These are phyloP conservation scores for Chondrilla cf. caribensis DNA, from an alignment of 37 sponge, comb jelly and placozoan species.

Conservation along the genomic window DNA sequence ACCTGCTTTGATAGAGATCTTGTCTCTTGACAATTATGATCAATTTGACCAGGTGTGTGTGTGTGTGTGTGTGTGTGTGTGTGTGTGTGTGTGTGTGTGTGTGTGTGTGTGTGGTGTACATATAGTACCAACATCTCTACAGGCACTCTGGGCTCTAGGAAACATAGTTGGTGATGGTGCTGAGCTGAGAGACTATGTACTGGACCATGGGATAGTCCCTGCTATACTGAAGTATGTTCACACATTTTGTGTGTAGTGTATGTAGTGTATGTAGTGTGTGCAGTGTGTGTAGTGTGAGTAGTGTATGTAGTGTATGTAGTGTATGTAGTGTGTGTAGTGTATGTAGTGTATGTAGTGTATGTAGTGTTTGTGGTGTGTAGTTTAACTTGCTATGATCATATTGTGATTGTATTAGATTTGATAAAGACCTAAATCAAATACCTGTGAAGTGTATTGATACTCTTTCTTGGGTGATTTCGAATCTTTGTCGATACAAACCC, in stretches of 20 bases:
- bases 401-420: constrained; percentile 19
- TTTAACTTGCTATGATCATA: too few species aligned
- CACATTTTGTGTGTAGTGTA: too few species aligned
- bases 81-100: constrained; percentile 22
- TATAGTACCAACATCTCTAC: too few species aligned
- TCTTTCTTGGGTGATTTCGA: constrained; percentile 64
- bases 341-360: too few species aligned
- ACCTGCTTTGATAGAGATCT: constrained; percentile 40
- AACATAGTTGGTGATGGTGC: constrained; percentile 67
- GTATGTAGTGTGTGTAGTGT: too few species aligned
- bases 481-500: constrained; percentile 65
- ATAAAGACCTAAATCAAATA: constrained; percentile 20
- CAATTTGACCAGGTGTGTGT: constrained; percentile 60
- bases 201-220: constrained; percentile 25
- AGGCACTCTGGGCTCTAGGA: constrained; percentile 69
- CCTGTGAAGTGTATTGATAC: constrained; percentile 44
- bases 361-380: too few species aligned
- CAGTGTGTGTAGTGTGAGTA: too few species aligned
- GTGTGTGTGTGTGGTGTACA: constrained; percentile 3
- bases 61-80: constrained; percentile 27
- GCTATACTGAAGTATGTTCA: neutral
- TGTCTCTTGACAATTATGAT: constrained; percentile 20
- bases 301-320: too few species aligned
- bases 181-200: constrained; percentile 52
- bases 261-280: too few species aligned